Evolutionary conservation across 1,140 invertebrate genomes (phyloP), one percentile per base, ranked within the genome.

Genomic region (Harpegnathos saltator): DNA sequence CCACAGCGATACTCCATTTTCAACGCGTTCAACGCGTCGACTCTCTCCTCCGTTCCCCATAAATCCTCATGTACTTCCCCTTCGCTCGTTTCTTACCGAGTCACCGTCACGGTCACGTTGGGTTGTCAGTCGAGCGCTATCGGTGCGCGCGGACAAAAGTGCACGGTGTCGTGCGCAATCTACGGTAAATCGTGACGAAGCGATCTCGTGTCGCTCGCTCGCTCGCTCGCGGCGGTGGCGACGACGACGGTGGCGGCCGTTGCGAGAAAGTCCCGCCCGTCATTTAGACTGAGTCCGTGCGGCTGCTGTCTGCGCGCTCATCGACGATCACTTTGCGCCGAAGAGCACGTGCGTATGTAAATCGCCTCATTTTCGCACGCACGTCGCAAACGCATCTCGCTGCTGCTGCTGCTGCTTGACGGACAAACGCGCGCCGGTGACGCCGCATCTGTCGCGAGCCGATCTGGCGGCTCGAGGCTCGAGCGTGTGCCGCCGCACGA

Each of bases 271-370:
- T 75, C n/a, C 48, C 44, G n/a, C 26, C 26, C 44, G 15, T 56
- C 29, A 50, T 11, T 11, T 33, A 0, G 29, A 33, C 22, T 29
- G 11, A n/a, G 22, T 12, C 29, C 26, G n/a, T 29, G 29, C 14
- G 2, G 65, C 22, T n/a, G 48, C 1, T 74, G 38, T 19, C 4
- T 3, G 29, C 19, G 15, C 14, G 69, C 38, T 19, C 62, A 62
- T 54, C 33, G 56, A 38, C 58, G 26, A 72, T 71, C 50, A 19
- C 7, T 29, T 26, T n/a, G 48, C 7, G 38, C 3, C 38, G 4
- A 11, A 44, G n/a, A 77, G 44, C 87, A 88, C 86, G 83, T 88
- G 87, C 78, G 54, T 82, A 88, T 88, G 83, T 15, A 82, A 88
- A 88, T 87, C 68, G 14, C 14, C 24, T 56, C n/a, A 59, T 69